Conservation (phyloP, 2,888 invertebrate genomes). For the Ophion slaviceki region DNA sequence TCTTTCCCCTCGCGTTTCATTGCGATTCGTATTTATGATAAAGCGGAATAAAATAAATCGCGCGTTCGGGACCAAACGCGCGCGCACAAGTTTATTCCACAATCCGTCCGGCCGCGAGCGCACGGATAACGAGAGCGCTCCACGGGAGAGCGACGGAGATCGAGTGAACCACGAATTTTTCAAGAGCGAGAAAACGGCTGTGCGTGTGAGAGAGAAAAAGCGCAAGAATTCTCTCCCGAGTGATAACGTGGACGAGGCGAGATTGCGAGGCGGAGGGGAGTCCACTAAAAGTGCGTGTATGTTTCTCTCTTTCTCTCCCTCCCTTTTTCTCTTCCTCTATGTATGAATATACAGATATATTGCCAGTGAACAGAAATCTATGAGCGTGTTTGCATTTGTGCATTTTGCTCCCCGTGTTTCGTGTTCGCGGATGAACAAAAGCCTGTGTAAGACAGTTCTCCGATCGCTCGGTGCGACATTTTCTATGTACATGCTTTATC, state of each 20-base stretch:
- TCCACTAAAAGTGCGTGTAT: slow-evolving; percentile 50
- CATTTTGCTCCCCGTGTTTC: not conserved
- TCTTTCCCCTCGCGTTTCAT: slow-evolving; percentile 5
- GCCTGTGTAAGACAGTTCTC: not conserved
- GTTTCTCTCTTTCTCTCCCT: slow-evolving; percentile 32
- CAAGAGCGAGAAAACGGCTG: slow-evolving; percentile 34
- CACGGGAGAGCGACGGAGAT: slow-evolving; percentile 45
- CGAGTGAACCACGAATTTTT: slow-evolving; percentile 50
- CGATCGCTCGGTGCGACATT: slow-evolving; percentile 37
- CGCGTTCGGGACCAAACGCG: slow-evolving; percentile 31
- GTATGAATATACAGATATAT: slow-evolving; percentile 13
- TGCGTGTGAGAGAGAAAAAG: slow-evolving; percentile 22
- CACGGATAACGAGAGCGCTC: slow-evolving; percentile 38
- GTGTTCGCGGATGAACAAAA: not conserved
- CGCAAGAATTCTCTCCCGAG: slow-evolving; percentile 51
- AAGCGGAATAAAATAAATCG: slow-evolving; percentile 16
- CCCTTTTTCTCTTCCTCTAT: not conserved
- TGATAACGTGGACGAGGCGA: slow-evolving; percentile 67
- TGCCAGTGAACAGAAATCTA: slow-evolving; percentile 12
- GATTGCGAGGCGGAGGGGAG: slow-evolving; percentile 34
- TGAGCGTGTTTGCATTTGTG: slow-evolving; percentile 32
- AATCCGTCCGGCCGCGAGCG: slow-evolving; percentile 23
- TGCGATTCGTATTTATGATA: slow-evolving; percentile 1
- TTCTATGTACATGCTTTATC: slow-evolving; percentile 47
- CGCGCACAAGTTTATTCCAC: slow-evolving; percentile 42